A percentile compares a stretch with the other conserved stretches of the same genome.
phyloP scores from a whole-genome alignment of 2,888 invertebrate genomes.

The Eupithecia exiguata region DNA sequence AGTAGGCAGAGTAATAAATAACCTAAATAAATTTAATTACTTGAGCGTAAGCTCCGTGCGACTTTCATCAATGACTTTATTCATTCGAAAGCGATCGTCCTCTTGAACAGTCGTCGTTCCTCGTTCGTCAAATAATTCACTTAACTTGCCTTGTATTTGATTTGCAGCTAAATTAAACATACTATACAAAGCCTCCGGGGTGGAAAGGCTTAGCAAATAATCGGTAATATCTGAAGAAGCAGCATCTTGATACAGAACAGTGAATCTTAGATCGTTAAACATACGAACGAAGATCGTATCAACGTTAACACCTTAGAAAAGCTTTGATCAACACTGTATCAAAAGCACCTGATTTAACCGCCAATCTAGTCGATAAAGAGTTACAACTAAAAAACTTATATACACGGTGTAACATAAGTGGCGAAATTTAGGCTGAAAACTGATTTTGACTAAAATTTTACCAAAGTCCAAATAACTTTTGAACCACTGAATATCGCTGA shows the following conservation, averaged over 20 bases:
- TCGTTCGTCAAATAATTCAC: constrained; percentile 42
- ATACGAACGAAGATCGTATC: constrained; percentile 17
- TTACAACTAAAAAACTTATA: too few relatives aligned
- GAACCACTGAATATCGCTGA: too few relatives aligned
- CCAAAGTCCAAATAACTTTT: too few relatives aligned
- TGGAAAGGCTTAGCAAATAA: constrained; percentile 50
- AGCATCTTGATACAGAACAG: constrained; percentile 10
- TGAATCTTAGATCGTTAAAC: constrained; percentile 12
- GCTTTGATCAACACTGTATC: constrained; percentile 58
- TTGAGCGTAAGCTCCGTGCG: background rate
- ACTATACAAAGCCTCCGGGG: constrained; percentile 46
- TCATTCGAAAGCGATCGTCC: constrained; percentile 35
- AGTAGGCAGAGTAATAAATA: background rate
- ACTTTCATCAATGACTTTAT: constrained; percentile 15
- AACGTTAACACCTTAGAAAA: constrained; percentile 8
- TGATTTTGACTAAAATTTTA: too few relatives aligned
- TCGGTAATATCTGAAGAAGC: constrained; percentile 36
- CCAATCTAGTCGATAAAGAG: constrained; percentile 30
- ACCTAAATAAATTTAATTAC: background rate
- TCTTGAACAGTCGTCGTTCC: constrained; percentile 39
- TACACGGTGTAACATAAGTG: too few relatives aligned
- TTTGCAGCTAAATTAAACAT: constrained; percentile 49
- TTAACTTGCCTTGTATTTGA: constrained; percentile 49
- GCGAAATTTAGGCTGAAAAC: too few relatives aligned
- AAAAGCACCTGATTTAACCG: constrained; percentile 39